phyloP scores from a whole-genome alignment of 1,140 invertebrate genomes.

The Aethina tumida region DNA sequence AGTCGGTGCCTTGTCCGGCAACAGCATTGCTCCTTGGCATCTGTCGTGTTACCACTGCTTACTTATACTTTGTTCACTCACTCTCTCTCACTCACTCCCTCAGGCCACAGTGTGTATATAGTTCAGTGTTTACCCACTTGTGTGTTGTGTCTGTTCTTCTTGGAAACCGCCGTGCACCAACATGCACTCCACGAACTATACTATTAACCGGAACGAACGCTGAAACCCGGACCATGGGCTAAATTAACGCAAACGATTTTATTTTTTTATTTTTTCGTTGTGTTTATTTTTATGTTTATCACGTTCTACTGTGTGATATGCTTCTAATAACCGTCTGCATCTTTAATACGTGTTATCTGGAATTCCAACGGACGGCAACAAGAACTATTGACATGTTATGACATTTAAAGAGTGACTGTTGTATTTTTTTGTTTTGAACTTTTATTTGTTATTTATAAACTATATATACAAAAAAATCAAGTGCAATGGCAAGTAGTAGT shows the following conservation, averaged over 20 bases:
- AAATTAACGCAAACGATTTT: constrained; percentile 11
- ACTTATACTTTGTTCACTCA: not conserved
- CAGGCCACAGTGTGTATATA: constrained; percentile 6
- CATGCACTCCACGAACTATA: constrained; percentile 5
- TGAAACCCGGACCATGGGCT: constrained; percentile 17
- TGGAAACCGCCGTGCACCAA: not conserved
- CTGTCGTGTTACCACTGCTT: not conserved
- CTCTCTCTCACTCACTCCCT: not conserved
- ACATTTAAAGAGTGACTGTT: constrained; percentile 26
- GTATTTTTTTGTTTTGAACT: constrained; percentile 28
- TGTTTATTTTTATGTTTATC: constrained; percentile 14
- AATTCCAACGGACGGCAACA: constrained; percentile 17
- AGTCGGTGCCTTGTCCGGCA: constrained; percentile 15
- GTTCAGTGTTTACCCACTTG: not conserved
- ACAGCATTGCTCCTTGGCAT: constrained; percentile 10
- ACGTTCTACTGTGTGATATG: constrained; percentile 11
- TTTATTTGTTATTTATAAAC: constrained; percentile 20
- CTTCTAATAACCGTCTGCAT: constrained; percentile 10
- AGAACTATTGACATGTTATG: constrained; percentile 29
- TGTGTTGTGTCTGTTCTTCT: constrained; percentile 2
- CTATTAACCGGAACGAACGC: constrained; percentile 2
- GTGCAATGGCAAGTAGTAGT: constrained; percentile 30
- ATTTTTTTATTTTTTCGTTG: constrained; percentile 19
- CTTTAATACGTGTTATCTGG: constrained; percentile 13
- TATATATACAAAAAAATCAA: constrained; percentile 10